These are phyloP conservation scores for Hartigia nigra DNA, from an alignment of 2,888 invertebrate species.

Conservation along the genomic window DNA sequence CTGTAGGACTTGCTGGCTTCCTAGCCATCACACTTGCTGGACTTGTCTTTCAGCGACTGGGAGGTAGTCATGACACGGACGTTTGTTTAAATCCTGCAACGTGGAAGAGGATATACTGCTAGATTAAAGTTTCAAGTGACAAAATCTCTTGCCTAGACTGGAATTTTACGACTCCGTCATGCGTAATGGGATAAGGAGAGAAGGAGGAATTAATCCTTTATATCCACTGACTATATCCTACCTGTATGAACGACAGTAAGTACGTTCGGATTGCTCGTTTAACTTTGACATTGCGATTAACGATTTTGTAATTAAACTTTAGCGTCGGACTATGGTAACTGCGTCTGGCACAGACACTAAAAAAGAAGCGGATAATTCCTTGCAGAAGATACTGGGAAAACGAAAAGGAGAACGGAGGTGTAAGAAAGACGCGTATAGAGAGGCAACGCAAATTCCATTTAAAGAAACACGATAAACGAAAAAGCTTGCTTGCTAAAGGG, in stretches of 20 bases:
- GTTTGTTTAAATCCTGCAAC: neutral
- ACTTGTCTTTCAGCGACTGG: constrained; percentile 1
- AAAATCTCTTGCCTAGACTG: neutral
- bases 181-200: neutral
- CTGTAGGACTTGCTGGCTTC: neutral
- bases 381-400: neutral
- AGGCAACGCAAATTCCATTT: constrained; percentile 30
- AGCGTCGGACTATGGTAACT: neutral
- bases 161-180: neutral
- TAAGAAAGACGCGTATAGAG: constrained; percentile 2
- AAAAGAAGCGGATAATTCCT: neutral
- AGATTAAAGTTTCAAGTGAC: neutral
- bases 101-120: neutral
- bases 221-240: neutral
- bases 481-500: constrained; percentile 32
- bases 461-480: constrained; percentile 41
- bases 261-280: neutral
- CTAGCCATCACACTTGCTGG: neutral
- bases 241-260: neutral
- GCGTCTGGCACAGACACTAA: neutral
- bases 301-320: neutral
- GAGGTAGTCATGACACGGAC: neutral
- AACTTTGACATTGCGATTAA: neutral
- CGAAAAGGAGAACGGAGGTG: constrained; percentile 10
- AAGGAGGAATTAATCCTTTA: neutral